Conservation (phyloP, 2,888 invertebrate species). For the Thelaira solivaga region DNA sequence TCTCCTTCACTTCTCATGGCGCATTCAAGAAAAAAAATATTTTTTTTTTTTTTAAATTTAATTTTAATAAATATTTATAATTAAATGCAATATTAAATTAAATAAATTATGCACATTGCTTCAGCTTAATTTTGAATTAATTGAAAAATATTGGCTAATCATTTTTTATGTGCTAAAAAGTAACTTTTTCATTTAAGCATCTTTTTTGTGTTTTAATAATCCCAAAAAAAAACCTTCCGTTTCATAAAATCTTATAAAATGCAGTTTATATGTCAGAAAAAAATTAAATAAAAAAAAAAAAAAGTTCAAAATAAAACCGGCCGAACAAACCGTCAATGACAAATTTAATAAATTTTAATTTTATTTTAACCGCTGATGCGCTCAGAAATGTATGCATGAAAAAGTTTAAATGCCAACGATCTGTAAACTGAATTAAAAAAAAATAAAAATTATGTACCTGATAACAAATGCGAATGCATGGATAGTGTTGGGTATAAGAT, state of each 20-base stretch:
- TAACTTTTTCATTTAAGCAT: neutral
- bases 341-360: slow-evolving; percentile 32
- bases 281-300: neutral
- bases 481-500: neutral
- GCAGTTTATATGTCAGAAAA: neutral
- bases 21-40: no score
- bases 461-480: slow-evolving; percentile 1
- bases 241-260: slow-evolving; percentile 26
- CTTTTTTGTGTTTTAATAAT: neutral
- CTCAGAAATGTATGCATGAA: slow-evolving; percentile 21
- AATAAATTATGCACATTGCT: no score
- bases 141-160: no score
- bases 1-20: no score
- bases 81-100: no score
- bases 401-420: slow-evolving; percentile 36
- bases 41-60: no score
- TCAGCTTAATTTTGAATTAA: no score
- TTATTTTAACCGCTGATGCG: slow-evolving; percentile 9
- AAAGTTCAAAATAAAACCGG: slow-evolving; percentile 2
- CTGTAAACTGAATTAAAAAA: slow-evolving; percentile 13
- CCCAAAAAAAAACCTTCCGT: neutral
- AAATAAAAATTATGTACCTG: neutral
- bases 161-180: no score
- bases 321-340: slow-evolving; percentile 31
- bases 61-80: no score